These are phyloP conservation scores for Anguilla japonica DNA, from an alignment of 2,113 vertebrate genomes.

Conservation along the genomic window DNA sequence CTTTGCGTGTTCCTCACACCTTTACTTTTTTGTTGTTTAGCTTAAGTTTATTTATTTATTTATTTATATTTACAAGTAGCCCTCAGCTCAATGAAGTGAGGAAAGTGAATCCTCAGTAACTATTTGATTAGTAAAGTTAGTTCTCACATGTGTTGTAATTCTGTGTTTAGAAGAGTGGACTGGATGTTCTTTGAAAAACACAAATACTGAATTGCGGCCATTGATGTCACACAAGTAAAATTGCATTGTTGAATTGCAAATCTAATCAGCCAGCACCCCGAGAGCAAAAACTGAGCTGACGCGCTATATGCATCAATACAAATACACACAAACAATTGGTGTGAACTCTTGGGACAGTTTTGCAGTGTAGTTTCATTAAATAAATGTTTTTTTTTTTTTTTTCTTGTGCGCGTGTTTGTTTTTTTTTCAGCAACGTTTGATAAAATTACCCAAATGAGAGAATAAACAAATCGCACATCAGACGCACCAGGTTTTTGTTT, in stretches of 20 bases:
- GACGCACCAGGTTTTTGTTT: too few species aligned
- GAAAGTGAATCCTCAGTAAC: too few species aligned
- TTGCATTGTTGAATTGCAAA: constrained; percentile 14
- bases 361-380: not conserved
- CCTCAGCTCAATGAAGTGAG: too few species aligned
- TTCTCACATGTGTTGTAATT: not conserved
- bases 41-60: too few species aligned
- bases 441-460: not conserved
- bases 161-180: not conserved
- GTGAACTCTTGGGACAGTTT: not conserved
- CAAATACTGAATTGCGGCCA: not conserved
- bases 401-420: too few species aligned
- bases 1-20: too few species aligned
- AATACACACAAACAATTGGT: constrained; percentile 5
- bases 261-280: not conserved
- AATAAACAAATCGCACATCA: not conserved
- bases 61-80: too few species aligned
- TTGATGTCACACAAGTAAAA: constrained; percentile 20
- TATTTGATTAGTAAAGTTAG: too few species aligned
- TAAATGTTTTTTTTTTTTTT: not conserved
- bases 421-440: not conserved
- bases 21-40: too few species aligned
- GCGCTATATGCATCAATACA: not conserved
- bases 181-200: not conserved
- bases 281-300: not conserved